Base-by-base conservation (phyloP, 2,888 invertebrate species). In the Agriopis marginaria region DNA sequence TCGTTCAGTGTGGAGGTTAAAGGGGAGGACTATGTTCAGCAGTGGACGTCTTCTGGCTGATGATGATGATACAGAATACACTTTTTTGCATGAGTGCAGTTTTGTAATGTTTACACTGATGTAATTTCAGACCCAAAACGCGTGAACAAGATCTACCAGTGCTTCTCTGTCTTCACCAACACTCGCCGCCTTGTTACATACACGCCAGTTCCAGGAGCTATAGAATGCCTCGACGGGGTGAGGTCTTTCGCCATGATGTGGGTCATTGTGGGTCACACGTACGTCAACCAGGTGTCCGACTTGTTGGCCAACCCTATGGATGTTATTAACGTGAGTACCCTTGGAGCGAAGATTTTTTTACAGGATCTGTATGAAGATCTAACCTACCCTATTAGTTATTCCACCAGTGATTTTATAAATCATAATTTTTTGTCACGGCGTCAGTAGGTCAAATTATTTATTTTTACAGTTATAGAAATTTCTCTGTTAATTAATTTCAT, bases 181-280 rank as follows among this genome's bases (percentile, higher is more conserved):
- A 88, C 89, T 0, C 85, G 82, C 50, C 89, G 91, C 0, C 80
- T 95, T 1, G 71, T 93, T 4, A 86, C 85, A 0, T 89, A 90
- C 62, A 82, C 77, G 0, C 79, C 87, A 0, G 79, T 82, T 8
- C 78, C 89, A 0, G 88, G 88, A 0, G 76, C 92, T 1, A 75
- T 95, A 42, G 87, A 90, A 49, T 95, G 95, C 76, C 73, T 95
- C 50, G 90, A 94, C 64, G 95, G 95, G 0, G 79, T 95, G n/a
- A 84, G 94, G 66, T 79, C 89, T 0, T 78, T 95, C 0, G 92
- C 94, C 10, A 94, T 94, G 88, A 81, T 91, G 77, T 95, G 95
- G 95, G 89, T 95, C 49, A 85, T 95, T 23, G 59, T 91, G 2
- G 93, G 91, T 0, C 95, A 95, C 60, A 83, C 88, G 0, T 90